phyloP scores from a whole-genome alignment of 2,888 invertebrate species.

The Hyles lineata region DNA sequence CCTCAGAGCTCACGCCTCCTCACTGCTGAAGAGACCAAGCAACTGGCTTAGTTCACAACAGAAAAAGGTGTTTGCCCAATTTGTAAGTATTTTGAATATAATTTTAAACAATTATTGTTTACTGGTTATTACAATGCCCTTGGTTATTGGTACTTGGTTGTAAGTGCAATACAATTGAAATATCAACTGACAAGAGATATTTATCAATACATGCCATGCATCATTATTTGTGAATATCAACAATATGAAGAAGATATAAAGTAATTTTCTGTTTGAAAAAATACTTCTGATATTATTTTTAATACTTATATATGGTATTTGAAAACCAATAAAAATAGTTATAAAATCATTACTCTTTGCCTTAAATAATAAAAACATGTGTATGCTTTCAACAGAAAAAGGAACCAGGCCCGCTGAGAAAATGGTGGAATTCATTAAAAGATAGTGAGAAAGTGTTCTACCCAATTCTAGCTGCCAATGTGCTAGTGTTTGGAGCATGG shows the following conservation, averaged over 20 bases:
- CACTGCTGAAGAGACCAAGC: conserved; percentile 79
- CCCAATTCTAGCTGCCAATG: conserved; percentile 91
- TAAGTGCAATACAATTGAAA: no score
- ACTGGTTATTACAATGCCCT: neutral
- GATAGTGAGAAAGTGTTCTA: conserved; percentile 92
- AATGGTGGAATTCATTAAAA: conserved; percentile 90
- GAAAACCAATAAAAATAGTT: no score
- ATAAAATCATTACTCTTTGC: no score
- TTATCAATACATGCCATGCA: no score
- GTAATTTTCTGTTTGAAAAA: no score
- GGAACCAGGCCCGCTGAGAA: conserved; percentile 73
- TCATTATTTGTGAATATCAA: no score
- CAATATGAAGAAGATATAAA: no score
- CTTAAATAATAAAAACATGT: neutral
- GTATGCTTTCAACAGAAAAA: conserved; percentile 45
- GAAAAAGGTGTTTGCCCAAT: conserved; percentile 61
- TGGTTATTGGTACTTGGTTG: no score
- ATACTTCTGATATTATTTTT: no score
- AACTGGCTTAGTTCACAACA: conserved; percentile 81
- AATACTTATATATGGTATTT: no score
- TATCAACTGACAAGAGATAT: no score
- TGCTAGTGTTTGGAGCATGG: conserved; percentile 93
- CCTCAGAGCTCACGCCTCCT: conserved; percentile 82
- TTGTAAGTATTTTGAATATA: conserved; percentile 51
- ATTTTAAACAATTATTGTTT: neutral